A percentile compares a stretch with the other conserved stretches of the same genome.
Evolutionary conservation across 2,113 vertebrate species (phyloP).

Genomic region (Notothenia coriiceps): DNA sequence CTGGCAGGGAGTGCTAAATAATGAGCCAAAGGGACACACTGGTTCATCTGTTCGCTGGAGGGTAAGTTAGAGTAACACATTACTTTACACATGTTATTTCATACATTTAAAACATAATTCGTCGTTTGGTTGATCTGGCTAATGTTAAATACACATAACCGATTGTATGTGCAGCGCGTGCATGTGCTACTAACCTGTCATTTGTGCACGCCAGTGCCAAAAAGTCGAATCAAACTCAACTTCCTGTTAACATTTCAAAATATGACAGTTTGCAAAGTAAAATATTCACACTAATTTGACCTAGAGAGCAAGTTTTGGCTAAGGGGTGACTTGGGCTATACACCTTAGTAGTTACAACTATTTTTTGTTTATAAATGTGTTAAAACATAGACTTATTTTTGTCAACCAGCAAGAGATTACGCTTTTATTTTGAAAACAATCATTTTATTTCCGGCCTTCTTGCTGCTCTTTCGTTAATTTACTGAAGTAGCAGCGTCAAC

Average conservation of each 20-base stretch:
- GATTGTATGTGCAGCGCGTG: conserved; percentile 11
- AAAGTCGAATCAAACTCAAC: not conserved
- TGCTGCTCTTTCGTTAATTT: not conserved
- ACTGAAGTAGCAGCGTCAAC: not conserved
- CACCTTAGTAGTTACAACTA: rapidly evolving
- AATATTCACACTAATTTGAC: not conserved
- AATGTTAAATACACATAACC: not conserved
- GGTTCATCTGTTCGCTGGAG: conserved; percentile 97
- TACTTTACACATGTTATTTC: not conserved
- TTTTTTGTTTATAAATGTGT: rapidly evolving
- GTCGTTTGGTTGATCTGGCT: not conserved
- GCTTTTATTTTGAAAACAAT: conserved; percentile 43
- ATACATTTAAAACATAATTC: not conserved
- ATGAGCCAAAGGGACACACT: conserved; percentile 96
- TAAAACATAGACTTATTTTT: not conserved
- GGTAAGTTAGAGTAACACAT: conserved; percentile 80
- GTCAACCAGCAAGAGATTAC: rapidly evolving
- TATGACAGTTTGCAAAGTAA: not conserved
- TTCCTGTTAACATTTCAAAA: conserved; percentile 50
- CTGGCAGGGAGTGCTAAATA: conserved; percentile 87
- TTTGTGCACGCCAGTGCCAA: conserved; percentile 7
- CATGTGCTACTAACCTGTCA: conserved; percentile 13
- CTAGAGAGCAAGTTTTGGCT: rapidly evolving
- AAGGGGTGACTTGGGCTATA: rapidly evolving
- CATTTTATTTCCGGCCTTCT: conserved; percentile 24